Evolutionary conservation across 2,888 invertebrate species (phyloP), one percentile per base, ranked within the genome.

Genomic region (Drosophila siamana): DNA sequence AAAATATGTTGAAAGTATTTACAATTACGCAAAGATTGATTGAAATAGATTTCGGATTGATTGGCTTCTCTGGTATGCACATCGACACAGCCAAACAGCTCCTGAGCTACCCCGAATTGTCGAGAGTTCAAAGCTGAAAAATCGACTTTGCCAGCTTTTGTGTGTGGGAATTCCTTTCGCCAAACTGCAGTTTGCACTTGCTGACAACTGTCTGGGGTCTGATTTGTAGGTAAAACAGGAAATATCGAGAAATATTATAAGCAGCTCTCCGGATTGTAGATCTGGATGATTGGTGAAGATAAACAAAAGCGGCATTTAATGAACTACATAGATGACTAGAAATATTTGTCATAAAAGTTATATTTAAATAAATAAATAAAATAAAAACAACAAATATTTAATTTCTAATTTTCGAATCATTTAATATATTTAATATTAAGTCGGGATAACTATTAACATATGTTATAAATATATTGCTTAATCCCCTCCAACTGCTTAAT

Each of bases 11-110:
- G 88, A 90, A 90, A 90, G 90, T 90, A 90, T 90, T 90, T 90
- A 89, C 90, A 90, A 90, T 90, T 90, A 90, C 90, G 90, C 85
- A 87, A 90, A 90, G 90, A 90, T 90, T 90, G 90, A 90, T 90
- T 90, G 90, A 90, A 90, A 90, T 90, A 90, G 90, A 90, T 90
- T 90, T 90, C 84, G 78, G 90, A 90, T 90, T 90, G 90, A 90
- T 88, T 88, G 87, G 85, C 78, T 78, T 60, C 66, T 60, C 75
- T 83, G 88, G 84, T 80, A 80, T 80, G 80, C 81, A 78, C 76
- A 79, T 77, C 79, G 79, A 79, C 79, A 79, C 76, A 79, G 15
- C 33, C 33, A 13, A 33, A 26, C 16, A 50, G 72, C 54, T 51
- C 44, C 38, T 44, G 44, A 55, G 55, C 55, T 40, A 36, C 41